These are phyloP conservation scores for Schizaphis graminum DNA, from an alignment of 2,888 invertebrate species.

Conservation along the genomic window DNA sequence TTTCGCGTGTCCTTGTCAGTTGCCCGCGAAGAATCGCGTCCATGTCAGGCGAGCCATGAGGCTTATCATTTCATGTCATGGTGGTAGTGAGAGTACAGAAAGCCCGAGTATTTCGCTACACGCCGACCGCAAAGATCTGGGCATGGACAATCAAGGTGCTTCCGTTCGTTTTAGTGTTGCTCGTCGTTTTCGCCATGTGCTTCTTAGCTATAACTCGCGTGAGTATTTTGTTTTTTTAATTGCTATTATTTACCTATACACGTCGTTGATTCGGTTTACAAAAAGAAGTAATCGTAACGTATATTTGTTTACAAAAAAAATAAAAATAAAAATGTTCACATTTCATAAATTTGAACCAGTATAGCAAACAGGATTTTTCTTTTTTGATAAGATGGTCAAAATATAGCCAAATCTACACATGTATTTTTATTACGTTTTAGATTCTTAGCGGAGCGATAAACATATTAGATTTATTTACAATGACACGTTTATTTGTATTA, in stretches of 20 bases:
- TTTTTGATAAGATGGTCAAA: neutral
- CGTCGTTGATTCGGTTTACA: neutral
- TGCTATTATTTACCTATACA: neutral
- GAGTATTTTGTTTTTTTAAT: neutral
- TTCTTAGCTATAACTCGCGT: constrained; percentile 53
- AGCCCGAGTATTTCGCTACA: constrained; percentile 57
- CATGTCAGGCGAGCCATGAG: constrained; percentile 60
- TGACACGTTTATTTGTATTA: neutral
- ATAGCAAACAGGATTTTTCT: too few species aligned
- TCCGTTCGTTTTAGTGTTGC: constrained; percentile 51
- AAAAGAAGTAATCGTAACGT: neutral
- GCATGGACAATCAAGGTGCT: constrained; percentile 51
- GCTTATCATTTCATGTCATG: constrained; percentile 43
- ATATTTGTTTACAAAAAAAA: neutral
- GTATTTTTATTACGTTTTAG: neutral
- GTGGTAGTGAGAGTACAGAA: constrained; percentile 59
- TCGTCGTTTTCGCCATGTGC: constrained; percentile 55
- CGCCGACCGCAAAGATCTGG: constrained; percentile 52
- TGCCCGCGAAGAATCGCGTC: neutral
- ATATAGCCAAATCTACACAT: neutral
- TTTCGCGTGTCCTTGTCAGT: neutral
- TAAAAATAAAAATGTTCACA: neutral
- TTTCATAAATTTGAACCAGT: too few species aligned
- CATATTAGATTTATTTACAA: neutral
- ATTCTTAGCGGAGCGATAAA: neutral